phyloP scores from a whole-genome alignment of 2,888 invertebrate genomes.

The Cheilosia vulpina region DNA sequence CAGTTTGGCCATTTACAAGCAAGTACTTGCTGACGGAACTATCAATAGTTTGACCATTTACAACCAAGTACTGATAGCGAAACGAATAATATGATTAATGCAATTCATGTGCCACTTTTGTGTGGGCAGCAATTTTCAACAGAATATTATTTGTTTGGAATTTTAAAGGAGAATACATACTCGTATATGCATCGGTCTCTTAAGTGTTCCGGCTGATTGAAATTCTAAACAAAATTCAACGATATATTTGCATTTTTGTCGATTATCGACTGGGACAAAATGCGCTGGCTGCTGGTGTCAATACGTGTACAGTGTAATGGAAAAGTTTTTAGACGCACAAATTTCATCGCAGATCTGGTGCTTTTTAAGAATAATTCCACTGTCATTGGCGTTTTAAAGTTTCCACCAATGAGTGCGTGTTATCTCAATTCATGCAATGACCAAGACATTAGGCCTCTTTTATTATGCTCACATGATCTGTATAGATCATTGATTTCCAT shows the following conservation, averaged over 20 bases:
- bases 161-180: conserved; percentile 6
- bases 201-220: conserved; percentile 23
- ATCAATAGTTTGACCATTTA: conserved; percentile 28
- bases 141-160: conserved; percentile 17
- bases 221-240: conserved; percentile 37
- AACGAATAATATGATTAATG: conserved; percentile 14
- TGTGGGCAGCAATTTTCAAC: no score
- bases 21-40: conserved; percentile 3
- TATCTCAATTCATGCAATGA: no score
- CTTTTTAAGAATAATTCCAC: no score
- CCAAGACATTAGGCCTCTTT: no score
- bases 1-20: conserved; percentile 16
- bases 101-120: conserved; percentile 12
- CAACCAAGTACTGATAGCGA: conserved; percentile 5
- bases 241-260: conserved; percentile 45
- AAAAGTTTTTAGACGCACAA: neutral
- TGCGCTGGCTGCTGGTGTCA: conserved; percentile 6
- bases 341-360: no score
- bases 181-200: conserved; percentile 8
- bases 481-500: no score
- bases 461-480: no score
- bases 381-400: no score
- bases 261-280: conserved; percentile 1
- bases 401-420: no score
- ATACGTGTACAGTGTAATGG: neutral